These are phyloP conservation scores for Aphelenchoides fujianensis DNA, from an alignment of 1,140 invertebrate genomes.

Conservation along the genomic window DNA sequence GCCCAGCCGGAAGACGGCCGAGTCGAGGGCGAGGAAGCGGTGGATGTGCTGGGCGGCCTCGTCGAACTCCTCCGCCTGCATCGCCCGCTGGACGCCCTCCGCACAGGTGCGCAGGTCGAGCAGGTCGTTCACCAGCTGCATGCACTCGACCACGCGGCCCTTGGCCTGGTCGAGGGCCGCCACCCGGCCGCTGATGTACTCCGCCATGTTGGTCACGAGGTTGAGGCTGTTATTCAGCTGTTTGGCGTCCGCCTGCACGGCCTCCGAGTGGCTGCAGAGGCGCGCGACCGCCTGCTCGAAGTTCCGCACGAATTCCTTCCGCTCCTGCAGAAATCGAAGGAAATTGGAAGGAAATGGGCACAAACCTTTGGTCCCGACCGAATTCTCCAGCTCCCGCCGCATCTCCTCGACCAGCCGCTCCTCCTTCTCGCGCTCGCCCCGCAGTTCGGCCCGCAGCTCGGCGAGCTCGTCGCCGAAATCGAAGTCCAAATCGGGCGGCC, in stretches of 20 bases:
- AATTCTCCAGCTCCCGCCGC: slow-evolving; percentile 29
- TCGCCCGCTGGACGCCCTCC: slow-evolving; percentile 85
- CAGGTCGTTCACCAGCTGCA: slow-evolving; percentile 88
- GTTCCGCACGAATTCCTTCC: slow-evolving; percentile 34
- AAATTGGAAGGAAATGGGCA: slow-evolving; percentile 20
- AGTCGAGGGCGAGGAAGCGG: slow-evolving; percentile 89
- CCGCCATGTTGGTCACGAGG: slow-evolving; percentile 52
- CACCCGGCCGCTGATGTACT: slow-evolving; percentile 64
- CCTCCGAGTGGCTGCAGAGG: slow-evolving; percentile 45
- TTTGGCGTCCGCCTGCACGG: slow-evolving; percentile 44
- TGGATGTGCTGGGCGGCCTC: slow-evolving; percentile 91
- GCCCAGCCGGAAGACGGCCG: slow-evolving; percentile 72
- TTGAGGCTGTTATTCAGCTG: slow-evolving; percentile 46
- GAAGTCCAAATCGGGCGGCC: slow-evolving; percentile 11
- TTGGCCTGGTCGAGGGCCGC: slow-evolving; percentile 86
- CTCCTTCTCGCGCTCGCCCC: slow-evolving; percentile 31
- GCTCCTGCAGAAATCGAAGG: slow-evolving; percentile 32
- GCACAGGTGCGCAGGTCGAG: slow-evolving; percentile 91
- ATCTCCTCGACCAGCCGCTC: slow-evolving; percentile 42
- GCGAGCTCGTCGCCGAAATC: slow-evolving; percentile 18
- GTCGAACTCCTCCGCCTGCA: slow-evolving; percentile 76
- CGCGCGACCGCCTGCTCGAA: slow-evolving; percentile 55
- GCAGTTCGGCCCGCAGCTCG: slow-evolving; percentile 26
- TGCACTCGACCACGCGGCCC: slow-evolving; percentile 87
- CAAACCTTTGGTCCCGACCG: slow-evolving; percentile 30